phyloP scores from a whole-genome alignment of 2,888 invertebrate genomes.

The Pteria penguin region DNA sequence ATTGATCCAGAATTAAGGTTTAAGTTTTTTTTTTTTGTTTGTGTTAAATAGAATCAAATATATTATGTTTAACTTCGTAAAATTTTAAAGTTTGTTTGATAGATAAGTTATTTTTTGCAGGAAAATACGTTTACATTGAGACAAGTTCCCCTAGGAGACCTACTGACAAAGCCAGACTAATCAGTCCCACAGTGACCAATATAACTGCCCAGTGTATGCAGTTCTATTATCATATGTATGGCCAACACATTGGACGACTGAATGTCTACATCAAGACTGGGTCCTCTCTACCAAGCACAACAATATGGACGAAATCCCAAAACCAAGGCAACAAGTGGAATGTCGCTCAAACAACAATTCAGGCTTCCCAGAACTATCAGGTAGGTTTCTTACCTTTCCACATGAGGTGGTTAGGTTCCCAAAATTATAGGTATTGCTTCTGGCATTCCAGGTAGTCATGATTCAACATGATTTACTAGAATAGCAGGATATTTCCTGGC shows the following conservation, averaged over 20 bases:
- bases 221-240: slow-evolving; percentile 72
- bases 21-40: no score
- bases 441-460: no score
- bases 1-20: no score
- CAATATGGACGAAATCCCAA: slow-evolving; percentile 61
- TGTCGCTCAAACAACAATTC: slow-evolving; percentile 53
- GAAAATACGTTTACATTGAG: slow-evolving; percentile 74
- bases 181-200: slow-evolving; percentile 53
- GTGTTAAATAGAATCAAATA: no score
- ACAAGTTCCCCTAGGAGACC: slow-evolving; percentile 56
- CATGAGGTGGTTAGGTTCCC: no score
- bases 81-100: no score
- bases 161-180: slow-evolving; percentile 62
- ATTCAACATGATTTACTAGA: no score
- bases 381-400: slow-evolving; percentile 1
- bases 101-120: slow-evolving; percentile 58
- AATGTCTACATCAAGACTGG: slow-evolving; percentile 63
- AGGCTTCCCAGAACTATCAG: slow-evolving; percentile 11
- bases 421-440: no score
- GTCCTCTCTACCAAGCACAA: slow-evolving; percentile 35
- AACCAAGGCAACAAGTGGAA: slow-evolving; percentile 70
- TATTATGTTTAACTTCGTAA: no score
- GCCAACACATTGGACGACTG: slow-evolving; percentile 61
- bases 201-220: slow-evolving; percentile 59
- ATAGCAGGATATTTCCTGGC: no score